Evolutionary conservation across 1,140 invertebrate genomes (phyloP).

Genomic region (Hesperophylax magnus): DNA sequence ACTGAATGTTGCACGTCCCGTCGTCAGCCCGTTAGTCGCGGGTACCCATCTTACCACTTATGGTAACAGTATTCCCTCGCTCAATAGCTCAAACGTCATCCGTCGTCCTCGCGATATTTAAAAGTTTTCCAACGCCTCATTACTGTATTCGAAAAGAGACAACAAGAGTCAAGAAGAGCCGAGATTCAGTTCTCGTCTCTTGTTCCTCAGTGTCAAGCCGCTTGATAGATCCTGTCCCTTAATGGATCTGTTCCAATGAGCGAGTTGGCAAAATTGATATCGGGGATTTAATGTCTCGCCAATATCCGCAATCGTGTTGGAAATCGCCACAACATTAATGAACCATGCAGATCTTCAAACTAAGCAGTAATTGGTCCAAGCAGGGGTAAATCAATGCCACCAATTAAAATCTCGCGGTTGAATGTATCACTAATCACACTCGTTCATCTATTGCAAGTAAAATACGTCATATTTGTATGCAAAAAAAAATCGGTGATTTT

Average conservation of each 20-base stretch:
- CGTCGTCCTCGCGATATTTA: background rate
- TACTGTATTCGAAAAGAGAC: background rate
- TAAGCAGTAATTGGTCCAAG: background rate
- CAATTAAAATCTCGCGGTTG: too few relatives aligned
- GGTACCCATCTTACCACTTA: too few relatives aligned
- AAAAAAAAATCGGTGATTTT: too few relatives aligned
- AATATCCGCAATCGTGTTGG: conserved; percentile 22
- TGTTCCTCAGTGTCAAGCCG: background rate
- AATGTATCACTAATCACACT: too few relatives aligned
- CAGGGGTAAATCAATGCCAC: too few relatives aligned
- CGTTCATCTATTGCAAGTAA: too few relatives aligned
- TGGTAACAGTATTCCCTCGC: too few relatives aligned
- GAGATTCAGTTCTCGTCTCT: background rate
- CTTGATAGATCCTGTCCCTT: conserved; percentile 18
- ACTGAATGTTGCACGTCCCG: too few relatives aligned
- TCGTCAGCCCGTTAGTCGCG: too few relatives aligned
- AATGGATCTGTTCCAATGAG: conserved; percentile 52
- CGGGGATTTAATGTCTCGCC: conserved; percentile 2
- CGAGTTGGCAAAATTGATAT: conserved; percentile 52
- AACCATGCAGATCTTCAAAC: background rate
- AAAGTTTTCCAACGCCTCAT: background rate
- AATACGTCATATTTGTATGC: too few relatives aligned
- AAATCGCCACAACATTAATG: conserved; percentile 5
- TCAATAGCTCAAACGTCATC: too few relatives aligned
- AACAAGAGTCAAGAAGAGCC: too few relatives aligned